These are phyloP conservation scores for Brachionus angularis DNA, from an alignment of 1,140 invertebrate species.

Conservation along the genomic window DNA sequence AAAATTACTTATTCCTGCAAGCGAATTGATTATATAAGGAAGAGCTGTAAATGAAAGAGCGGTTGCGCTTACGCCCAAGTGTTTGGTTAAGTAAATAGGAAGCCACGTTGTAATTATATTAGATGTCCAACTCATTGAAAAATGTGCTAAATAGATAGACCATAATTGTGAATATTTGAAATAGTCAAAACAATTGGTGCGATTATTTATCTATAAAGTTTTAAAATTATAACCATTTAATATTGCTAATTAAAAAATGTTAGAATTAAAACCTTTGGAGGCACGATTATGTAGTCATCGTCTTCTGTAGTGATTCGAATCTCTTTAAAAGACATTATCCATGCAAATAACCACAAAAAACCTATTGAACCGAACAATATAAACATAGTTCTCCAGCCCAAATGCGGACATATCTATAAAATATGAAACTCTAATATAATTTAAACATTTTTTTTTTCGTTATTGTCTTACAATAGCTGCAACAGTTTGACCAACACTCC, in stretches of 20 bases:
- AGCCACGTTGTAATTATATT: constrained; percentile 81
- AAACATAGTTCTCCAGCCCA: constrained; percentile 69
- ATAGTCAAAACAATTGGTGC: constrained; percentile 67
- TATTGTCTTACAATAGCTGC: constrained; percentile 66
- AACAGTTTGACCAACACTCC: constrained; percentile 72
- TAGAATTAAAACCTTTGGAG: background rate
- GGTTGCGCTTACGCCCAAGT: constrained; percentile 67
- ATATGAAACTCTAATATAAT: constrained; percentile 38
- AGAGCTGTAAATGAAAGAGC: constrained; percentile 73
- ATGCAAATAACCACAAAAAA: constrained; percentile 68
- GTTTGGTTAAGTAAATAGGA: constrained; percentile 69
- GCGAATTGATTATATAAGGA: constrained; percentile 72
- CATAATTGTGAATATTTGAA: constrained; percentile 70
- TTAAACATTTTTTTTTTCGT: background rate
- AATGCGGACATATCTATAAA: constrained; percentile 61
- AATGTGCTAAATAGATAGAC: constrained; percentile 74
- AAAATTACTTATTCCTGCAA: constrained; percentile 69
- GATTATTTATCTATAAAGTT: constrained; percentile 61
- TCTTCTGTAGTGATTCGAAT: constrained; percentile 60
- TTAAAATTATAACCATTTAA: constrained; percentile 20
- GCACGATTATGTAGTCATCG: constrained; percentile 47
- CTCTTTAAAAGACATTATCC: constrained; percentile 65
- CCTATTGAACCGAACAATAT: constrained; percentile 70
- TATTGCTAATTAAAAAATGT: background rate
- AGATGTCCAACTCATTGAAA: constrained; percentile 78